Percentiles rank a stretch among this genome's conserved stretches.
Evolutionary conservation across 2,797 vertebrate species (phyloP).

Genomic region (Smutsia temminckii): DNA sequence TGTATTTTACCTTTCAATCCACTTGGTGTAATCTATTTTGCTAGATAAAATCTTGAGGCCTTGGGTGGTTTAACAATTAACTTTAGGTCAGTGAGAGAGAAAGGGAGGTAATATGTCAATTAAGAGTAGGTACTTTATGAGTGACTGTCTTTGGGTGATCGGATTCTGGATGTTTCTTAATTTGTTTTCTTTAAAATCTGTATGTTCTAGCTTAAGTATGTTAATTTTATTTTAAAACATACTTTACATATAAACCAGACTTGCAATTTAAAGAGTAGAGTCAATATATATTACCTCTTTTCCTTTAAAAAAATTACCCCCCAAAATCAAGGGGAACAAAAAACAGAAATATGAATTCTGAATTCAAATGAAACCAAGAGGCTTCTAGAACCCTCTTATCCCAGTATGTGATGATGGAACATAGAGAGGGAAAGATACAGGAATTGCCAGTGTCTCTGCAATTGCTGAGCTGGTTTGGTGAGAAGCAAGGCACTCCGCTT

Average conservation of each 20-base stretch:
- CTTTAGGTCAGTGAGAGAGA: neutral
- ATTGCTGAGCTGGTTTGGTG: neutral
- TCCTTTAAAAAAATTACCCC: neutral
- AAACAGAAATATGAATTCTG: neutral
- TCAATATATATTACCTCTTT: neutral
- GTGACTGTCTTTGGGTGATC: neutral
- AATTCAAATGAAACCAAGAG: neutral
- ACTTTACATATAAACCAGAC: neutral
- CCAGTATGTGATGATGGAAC: neutral
- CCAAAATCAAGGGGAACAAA: neutral
- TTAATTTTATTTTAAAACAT: neutral
- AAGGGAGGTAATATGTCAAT: neutral
- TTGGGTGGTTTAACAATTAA: neutral
- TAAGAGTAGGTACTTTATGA: neutral
- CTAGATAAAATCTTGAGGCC: slow-evolving; percentile 10
- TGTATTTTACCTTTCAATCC: neutral
- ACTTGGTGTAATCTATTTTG: neutral
- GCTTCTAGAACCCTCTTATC: neutral
- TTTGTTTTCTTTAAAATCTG: neutral
- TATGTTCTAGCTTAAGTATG: neutral
- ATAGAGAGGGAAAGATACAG: neutral
- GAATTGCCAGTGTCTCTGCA: neutral
- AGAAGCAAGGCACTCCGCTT: neutral
- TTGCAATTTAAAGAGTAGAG: neutral
- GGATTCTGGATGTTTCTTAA: neutral